Evolutionary conservation across 2,113 vertebrate species (phyloP).

Genomic region (Bubalus kerabau): DNA sequence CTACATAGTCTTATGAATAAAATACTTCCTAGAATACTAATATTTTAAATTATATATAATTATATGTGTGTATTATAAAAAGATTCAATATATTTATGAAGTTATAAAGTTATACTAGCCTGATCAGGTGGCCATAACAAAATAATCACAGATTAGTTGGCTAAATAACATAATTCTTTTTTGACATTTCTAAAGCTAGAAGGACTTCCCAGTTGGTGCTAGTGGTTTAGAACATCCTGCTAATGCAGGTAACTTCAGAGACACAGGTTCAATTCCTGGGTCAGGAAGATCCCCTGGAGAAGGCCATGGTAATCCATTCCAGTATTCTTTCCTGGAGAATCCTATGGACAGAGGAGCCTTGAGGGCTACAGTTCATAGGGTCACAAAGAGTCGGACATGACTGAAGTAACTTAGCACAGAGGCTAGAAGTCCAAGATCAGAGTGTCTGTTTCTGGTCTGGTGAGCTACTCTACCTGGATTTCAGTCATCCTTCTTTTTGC

Average conservation of each 20-base stretch:
- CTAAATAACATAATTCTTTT: neutral
- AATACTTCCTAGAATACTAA: neutral
- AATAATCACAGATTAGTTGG: neutral
- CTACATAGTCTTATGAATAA: neutral
- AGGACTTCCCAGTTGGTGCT: neutral
- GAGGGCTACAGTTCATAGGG: neutral
- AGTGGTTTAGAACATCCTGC: neutral
- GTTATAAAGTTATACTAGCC: neutral
- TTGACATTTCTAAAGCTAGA: neutral
- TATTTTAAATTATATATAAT: neutral
- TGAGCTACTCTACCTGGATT: neutral
- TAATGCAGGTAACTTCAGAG: neutral
- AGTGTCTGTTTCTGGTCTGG: rapidly evolving
- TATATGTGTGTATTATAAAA: neutral
- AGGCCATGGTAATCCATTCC: neutral
- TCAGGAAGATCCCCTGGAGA: neutral
- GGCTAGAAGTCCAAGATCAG: neutral
- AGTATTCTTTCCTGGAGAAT: neutral
- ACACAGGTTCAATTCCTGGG: neutral
- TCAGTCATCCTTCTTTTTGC: neutral
- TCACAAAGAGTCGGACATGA: neutral
- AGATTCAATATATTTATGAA: neutral
- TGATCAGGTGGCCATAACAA: neutral
- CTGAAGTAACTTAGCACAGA: neutral
- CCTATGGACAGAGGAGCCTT: neutral